Evolutionary conservation across 2,888 invertebrate species (phyloP).

Genomic region (Oegoconia quadripuncta): DNA sequence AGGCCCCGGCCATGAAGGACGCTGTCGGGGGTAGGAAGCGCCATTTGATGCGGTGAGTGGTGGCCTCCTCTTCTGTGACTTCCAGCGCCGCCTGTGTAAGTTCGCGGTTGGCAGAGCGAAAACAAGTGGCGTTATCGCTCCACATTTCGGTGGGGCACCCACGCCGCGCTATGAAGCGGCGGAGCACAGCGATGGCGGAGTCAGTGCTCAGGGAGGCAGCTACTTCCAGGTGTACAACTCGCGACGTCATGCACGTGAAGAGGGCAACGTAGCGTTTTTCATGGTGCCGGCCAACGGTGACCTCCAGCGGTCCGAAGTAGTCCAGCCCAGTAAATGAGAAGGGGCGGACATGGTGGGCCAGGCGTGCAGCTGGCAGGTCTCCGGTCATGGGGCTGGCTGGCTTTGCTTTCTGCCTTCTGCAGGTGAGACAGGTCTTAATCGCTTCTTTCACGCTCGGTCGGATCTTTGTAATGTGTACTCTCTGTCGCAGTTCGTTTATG

Average conservation of each 20-base stretch:
- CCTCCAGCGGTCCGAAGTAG: too few relatives aligned
- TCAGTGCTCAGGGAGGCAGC: constrained; percentile 2
- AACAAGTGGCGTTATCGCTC: constrained; percentile 1
- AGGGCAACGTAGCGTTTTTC: constrained; percentile 1
- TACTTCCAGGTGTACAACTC: not conserved
- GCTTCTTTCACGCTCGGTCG: too few relatives aligned
- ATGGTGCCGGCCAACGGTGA: too few relatives aligned
- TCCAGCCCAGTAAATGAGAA: too few relatives aligned
- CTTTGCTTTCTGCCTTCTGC: too few relatives aligned
- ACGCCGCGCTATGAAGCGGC: constrained; percentile 5
- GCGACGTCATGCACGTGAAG: not conserved
- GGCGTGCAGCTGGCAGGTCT: too few relatives aligned
- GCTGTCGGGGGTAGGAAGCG: constrained; percentile 5
- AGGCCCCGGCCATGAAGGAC: constrained; percentile 19
- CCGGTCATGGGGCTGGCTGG: too few relatives aligned
- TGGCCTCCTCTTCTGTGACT: not conserved
- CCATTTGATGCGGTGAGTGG: not conserved
- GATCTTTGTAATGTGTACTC: too few relatives aligned
- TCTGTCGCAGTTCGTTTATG: too few relatives aligned
- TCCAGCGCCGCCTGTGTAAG: not conserved
- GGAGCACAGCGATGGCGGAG: constrained; percentile 7
- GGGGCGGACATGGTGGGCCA: too few relatives aligned
- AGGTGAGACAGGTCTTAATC: too few relatives aligned
- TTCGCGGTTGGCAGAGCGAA: not conserved
- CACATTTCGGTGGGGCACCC: constrained; percentile 1